phyloP scores from a whole-genome alignment of 2,888 invertebrate genomes.

The Penaeus monodon region DNA sequence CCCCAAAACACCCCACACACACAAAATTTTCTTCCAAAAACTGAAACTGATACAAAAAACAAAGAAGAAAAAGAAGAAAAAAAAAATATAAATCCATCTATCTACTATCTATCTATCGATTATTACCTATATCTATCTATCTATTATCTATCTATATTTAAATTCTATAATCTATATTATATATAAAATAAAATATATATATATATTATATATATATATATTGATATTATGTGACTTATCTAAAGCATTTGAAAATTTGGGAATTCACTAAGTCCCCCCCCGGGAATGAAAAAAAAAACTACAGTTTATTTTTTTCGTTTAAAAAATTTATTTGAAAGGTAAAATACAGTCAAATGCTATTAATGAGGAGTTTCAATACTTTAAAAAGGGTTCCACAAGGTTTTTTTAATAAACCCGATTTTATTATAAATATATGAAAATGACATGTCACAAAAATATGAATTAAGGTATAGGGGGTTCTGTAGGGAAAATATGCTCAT shows the following conservation, averaged over 20 bases:
- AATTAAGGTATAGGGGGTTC: neutral
- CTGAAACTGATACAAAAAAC: too few species aligned
- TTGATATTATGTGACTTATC: neutral
- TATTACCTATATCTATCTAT: too few species aligned
- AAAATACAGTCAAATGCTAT: neutral
- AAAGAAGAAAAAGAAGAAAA: too few species aligned
- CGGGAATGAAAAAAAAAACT: neutral
- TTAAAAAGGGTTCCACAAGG: slow-evolving; percentile 3
- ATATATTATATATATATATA: neutral
- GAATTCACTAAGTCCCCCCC: neutral
- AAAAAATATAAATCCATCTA: too few species aligned
- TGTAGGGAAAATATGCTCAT: neutral
- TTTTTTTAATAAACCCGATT: neutral
- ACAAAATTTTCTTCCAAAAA: too few species aligned
- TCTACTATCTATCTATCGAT: too few species aligned
- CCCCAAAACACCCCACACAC: too few species aligned
- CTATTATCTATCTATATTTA: too few species aligned
- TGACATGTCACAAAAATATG: neutral
- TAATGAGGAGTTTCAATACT: neutral
- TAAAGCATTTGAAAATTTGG: neutral
- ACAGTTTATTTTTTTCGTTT: neutral
- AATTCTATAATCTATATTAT: too few species aligned
- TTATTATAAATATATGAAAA: slow-evolving; percentile 15
- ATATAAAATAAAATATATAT: too few species aligned
- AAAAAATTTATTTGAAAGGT: neutral